Evolutionary conservation across 2,888 invertebrate genomes (phyloP), one percentile per base, ranked within the genome.

Genomic region (Gnatocerus cornutus): DNA sequence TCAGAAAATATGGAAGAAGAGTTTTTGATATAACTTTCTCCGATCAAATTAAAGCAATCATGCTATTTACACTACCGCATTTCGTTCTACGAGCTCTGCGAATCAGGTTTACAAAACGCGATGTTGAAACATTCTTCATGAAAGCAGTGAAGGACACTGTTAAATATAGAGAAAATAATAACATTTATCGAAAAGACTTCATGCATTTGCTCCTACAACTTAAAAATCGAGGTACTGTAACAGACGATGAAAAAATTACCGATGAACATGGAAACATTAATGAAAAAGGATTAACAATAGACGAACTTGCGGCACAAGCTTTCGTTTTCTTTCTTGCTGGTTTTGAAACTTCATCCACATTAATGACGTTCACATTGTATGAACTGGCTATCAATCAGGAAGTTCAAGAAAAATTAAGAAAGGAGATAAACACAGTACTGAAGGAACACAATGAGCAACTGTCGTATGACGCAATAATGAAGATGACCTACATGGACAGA

Each of bases 121-220:
- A 78, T 1, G 69, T 84, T 0, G 76, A 74, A 1, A 66, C 84
- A 0, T 89, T 88, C 70, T 88, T 88, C 50, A 77, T 83, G 46
- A 78, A 80, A 0, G 78, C 85, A 0, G 85, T 88, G 0, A 82
- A 79, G 0, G 81, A 85, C 0, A 86, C 86, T 0, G 82, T 88
- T 0, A 79, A 85, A 0, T 84, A 86, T 62, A 79, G 88, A 6
- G 85, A 86, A 71, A 79, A 81, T n/a, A 85, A 86, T 71, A 83
- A 86, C 0, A 72, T 88, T 0, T 77, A 75, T 0, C 79, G 87
- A 9, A 87, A 88, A 59, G 89, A 89, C 79, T 88, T 90, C 71
- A 78, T 90, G 68, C 87, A 89, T 67, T 76, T 88, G 1, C 79
- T 89, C 53, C 80, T 87, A 13, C 84, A 88, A 37, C 72, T 89